Conservation (phyloP, 64 coral and sea anemone genomes). For the Pocillopora damicornis region DNA sequence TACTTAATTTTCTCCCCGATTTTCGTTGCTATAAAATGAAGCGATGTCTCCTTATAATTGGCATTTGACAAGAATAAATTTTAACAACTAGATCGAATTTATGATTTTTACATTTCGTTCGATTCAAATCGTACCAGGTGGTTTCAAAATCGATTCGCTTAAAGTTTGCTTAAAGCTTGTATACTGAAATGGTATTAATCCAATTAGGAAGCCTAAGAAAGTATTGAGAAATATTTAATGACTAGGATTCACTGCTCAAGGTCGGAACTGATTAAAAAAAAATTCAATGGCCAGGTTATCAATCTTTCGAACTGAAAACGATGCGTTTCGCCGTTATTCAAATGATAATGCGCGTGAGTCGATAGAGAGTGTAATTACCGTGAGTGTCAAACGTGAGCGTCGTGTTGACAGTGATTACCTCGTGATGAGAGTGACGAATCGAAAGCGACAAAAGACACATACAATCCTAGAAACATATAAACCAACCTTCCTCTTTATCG, state of each 20-base stretch:
- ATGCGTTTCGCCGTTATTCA: neutral
- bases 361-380: neutral
- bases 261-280: neutral
- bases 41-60: too few relatives aligned
- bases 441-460: neutral
- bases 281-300: neutral
- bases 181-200: too few relatives aligned
- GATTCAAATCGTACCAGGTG: neutral
- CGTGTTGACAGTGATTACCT: neutral
- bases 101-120: neutral
- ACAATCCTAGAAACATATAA: neutral
- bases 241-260: neutral
- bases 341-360: neutral
- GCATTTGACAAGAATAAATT: neutral
- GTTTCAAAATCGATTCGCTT: neutral
- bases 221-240: neutral
- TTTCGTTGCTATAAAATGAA: too few relatives aligned
- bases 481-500: neutral
- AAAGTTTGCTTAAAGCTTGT: neutral
- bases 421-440: neutral
- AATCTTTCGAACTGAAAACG: neutral
- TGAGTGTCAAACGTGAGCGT: neutral
- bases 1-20: neutral
- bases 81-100: neutral
- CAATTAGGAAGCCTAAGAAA: too few relatives aligned